Percentiles rank a stretch among this genome's conserved stretches.
Evolutionary conservation across 2,888 invertebrate genomes (phyloP).

Genomic region (Loripinus fragilis): DNA sequence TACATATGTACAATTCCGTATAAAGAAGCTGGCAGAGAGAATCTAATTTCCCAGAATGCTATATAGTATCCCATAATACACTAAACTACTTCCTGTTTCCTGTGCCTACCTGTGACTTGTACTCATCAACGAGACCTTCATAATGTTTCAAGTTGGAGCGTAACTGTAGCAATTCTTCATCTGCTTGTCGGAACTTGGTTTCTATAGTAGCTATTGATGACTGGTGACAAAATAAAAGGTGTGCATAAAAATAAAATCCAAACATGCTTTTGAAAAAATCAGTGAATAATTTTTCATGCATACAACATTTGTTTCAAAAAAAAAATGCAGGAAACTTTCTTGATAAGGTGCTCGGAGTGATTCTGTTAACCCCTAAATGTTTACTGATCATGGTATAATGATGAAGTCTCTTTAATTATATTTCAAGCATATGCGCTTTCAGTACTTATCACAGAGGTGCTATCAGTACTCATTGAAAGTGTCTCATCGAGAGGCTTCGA

Average conservation of each 20-base stretch:
- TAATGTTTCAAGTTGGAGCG: slow-evolving; percentile 77
- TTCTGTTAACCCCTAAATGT: too few relatives aligned
- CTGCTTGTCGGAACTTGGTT: slow-evolving; percentile 74
- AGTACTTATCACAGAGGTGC: too few relatives aligned
- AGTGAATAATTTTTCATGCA: neutral
- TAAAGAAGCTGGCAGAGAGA: slow-evolving; percentile 19
- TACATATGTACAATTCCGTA: too few relatives aligned
- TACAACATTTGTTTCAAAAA: neutral
- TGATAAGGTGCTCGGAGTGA: too few relatives aligned
- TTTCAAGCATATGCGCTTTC: too few relatives aligned
- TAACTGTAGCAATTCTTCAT: slow-evolving; percentile 77
- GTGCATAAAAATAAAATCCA: neutral
- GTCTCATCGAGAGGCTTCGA: too few relatives aligned
- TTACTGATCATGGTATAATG: too few relatives aligned
- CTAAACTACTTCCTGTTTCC: neutral
- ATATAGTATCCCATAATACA: neutral
- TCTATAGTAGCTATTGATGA: slow-evolving; percentile 74
- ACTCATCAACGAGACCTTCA: slow-evolving; percentile 80
- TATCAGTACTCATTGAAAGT: too few relatives aligned
- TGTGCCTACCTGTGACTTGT: slow-evolving; percentile 79
- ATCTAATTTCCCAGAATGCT: slow-evolving; percentile 4
- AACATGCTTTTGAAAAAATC: too few relatives aligned
- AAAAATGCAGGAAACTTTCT: too few relatives aligned
- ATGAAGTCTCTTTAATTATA: too few relatives aligned
- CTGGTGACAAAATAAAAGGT: slow-evolving; percentile 60